Base-by-base conservation (phyloP, 2,113 vertebrate genomes). In the Podarcis cretensis region DNA sequence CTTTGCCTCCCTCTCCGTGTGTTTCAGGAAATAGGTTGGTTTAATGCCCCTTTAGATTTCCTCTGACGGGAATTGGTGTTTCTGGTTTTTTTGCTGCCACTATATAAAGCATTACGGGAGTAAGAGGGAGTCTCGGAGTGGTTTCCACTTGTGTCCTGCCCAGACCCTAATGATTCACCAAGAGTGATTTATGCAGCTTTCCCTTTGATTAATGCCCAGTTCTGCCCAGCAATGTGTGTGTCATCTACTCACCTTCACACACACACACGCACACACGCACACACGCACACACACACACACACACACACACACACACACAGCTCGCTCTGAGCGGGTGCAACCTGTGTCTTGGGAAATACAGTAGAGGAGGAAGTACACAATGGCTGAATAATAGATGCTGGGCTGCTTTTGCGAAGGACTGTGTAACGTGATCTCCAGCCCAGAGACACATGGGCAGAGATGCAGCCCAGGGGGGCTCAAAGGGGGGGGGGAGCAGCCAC, bases 361-460 rank as follows among this genome's bases (percentile, higher is more conserved):
- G 82, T 43, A 21, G 27, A 35, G 76, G 66, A 80, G n/a, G 92
- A 86, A 89, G 93, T 82, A 12, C 57, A 3, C 79, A 3, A 68
- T 9, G 16, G 89, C 90, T 95, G 93, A 96, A 96, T 96, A 95
- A 96, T 95, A 84, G 90, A 95, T 96, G 96, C 57, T 71, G 81
- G 10, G 89, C 88, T 5, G 73, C 92, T 94, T 95, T 27, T 95
- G 96, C 93, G 92, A 84, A 85, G 94, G 91, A 20, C 84, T 86
- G 87, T 2, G 96, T 89, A 96, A 96, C 89, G 76, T 3, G 96
- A 97, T 85, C 96, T 0, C 37, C 90, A 0, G 73, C 21, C 20
- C 93, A 83, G 93, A 89, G 94, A 85, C 92, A 14, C 93, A 20
- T 0, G 89, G 93, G 43, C 92, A 80, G 93, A 37, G 78, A 83